Evolutionary conservation across 2,888 invertebrate species (phyloP), one percentile per base, ranked within the genome.

Genomic region (Biston betularia): DNA sequence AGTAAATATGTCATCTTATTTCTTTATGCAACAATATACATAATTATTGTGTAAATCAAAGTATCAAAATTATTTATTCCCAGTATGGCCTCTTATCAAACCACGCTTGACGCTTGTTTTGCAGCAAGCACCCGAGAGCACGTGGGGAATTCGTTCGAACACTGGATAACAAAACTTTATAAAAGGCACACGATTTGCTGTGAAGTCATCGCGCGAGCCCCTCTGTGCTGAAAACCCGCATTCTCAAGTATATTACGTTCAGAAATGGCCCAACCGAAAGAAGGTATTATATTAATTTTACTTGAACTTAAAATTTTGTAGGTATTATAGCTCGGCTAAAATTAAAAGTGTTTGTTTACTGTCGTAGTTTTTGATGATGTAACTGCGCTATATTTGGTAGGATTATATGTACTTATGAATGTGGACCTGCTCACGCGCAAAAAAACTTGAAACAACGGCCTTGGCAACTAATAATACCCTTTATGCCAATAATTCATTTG

Each of bases 231-330:
- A 75, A 76, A 83, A 80, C 80, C 70, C 77, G 82, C 78, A 70
- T 69, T 55, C 12, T 58, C 48, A 57, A 57, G 68, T 54, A 53
- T 69, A 65, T 68, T 75, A 68, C 34, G 58, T 65, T 49, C 53
- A 55, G 64, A 84, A 81, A 93, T 93, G 93, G 79, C 92, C 72
- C 75, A 82, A 53, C 92, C 92, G 8, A 92, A 88, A 86, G 86
- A 92, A 92, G 93, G 93, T 93, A 88, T 40, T 76, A 80, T 77
- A 70, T 77, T 75, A 72, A 70, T 61, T 65, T 69, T 73, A 52
- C 48, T 54, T n/a, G 34, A 73, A 67, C 73, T n/a, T n/a, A n/a
- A n/a, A n/a, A 74, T 62, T 56, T 65, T 11, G 3, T 24, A 24
- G 24, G 24, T 24, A 24, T 8, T 75, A 74, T 68, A 75, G 76